A percentile compares a stretch with the other conserved stretches of the same genome.
phyloP scores from a whole-genome alignment of 64 coral and sea anemone species.

The Pocillopora damicornis region DNA sequence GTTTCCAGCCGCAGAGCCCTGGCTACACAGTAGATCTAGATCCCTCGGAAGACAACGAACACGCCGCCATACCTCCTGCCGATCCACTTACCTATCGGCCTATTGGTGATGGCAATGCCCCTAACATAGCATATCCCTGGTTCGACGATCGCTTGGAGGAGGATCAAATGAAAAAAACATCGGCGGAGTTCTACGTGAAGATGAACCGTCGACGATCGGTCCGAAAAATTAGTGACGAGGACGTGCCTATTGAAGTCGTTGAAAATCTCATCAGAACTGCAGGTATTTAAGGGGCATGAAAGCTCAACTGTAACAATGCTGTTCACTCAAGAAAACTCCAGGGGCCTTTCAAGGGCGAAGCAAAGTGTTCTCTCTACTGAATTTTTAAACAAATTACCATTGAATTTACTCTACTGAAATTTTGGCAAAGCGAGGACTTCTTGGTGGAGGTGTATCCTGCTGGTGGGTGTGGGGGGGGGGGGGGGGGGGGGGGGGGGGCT shows the following conservation, averaged over 20 bases:
- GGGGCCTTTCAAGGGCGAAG: too few species aligned
- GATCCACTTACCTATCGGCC: background rate
- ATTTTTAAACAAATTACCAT: too few species aligned
- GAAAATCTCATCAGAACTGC: slow-evolving; percentile 79
- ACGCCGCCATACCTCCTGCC: background rate
- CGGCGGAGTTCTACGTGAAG: slow-evolving; percentile 66
- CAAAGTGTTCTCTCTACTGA: too few species aligned
- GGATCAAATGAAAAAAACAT: slow-evolving; percentile 65
- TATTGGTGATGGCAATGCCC: background rate
- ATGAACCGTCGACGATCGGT: slow-evolving; percentile 88
- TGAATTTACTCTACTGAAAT: too few species aligned
- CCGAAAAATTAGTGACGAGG: slow-evolving; percentile 54
- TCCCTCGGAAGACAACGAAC: slow-evolving; percentile 47
- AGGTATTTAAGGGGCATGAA: slow-evolving; percentile 3
- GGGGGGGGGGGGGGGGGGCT: too few species aligned
- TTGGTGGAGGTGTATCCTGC: too few species aligned
- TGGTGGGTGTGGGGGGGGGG: too few species aligned
- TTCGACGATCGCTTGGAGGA: slow-evolving; percentile 42
- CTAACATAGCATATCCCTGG: slow-evolving; percentile 63
- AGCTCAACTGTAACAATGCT: too few species aligned
- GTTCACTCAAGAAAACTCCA: too few species aligned
- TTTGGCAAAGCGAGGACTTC: too few species aligned
- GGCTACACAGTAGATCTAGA: slow-evolving; percentile 46
- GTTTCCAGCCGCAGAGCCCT: background rate
- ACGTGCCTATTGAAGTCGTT: slow-evolving; percentile 70